phyloP scores from a whole-genome alignment of 2,888 invertebrate species.

The Slavum lentiscoides region DNA sequence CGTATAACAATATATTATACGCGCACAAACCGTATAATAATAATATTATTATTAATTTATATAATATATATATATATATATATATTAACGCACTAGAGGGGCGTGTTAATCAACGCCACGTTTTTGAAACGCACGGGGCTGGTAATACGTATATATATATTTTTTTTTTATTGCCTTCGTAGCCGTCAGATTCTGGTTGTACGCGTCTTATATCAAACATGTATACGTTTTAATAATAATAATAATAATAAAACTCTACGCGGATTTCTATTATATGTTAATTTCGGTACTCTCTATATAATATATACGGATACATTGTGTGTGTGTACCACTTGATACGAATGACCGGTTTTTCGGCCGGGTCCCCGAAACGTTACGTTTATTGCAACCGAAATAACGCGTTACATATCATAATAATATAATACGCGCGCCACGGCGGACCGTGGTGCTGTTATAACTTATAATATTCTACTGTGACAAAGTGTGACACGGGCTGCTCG shows the following conservation, averaged over 20 bases:
- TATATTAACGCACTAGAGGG: too few species aligned
- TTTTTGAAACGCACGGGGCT: conserved; percentile 10
- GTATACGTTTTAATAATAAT: too few species aligned
- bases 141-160: too few species aligned
- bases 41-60: too few species aligned
- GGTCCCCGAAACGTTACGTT: conserved; percentile 24
- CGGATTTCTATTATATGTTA: conserved; percentile 52
- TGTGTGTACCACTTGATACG: conserved; percentile 31
- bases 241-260: conserved; percentile 1
- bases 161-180: background rate
- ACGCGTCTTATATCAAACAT: background rate
- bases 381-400: conserved; percentile 19
- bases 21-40: too few species aligned
- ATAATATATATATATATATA: too few species aligned
- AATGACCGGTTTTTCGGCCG: conserved; percentile 48
- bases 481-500: background rate
- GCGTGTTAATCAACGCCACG: background rate
- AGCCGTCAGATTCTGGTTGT: conserved; percentile 19
- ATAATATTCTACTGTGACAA: background rate
- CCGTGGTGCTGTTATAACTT: background rate
- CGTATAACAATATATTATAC: too few species aligned
- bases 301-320: conserved; percentile 11
- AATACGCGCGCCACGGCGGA: background rate
- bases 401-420: background rate
- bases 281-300: conserved; percentile 44